phyloP scores from a whole-genome alignment of 2,113 vertebrate genomes.

The Stegastes partitus region DNA sequence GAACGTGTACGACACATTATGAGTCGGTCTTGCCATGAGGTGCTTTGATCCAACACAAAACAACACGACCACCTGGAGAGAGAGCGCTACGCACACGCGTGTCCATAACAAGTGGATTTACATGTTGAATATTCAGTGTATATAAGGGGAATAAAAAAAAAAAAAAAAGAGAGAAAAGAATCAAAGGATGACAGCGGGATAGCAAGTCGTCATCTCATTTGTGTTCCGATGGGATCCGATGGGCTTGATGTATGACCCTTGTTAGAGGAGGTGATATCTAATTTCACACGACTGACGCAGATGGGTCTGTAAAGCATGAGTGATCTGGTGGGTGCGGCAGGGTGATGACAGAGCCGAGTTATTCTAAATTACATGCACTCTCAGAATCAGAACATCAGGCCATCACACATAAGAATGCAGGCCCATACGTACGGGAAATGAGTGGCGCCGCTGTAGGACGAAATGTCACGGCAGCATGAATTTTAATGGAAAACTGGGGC shows the following conservation, averaged over 20 bases:
- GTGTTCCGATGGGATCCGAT: slow-evolving; percentile 69
- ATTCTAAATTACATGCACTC: slow-evolving; percentile 73
- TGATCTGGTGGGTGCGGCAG: slow-evolving; percentile 61
- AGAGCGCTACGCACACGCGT: slow-evolving; percentile 46
- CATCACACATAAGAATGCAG: slow-evolving; percentile 64
- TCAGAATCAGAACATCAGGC: slow-evolving; percentile 58
- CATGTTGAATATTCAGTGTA: slow-evolving; percentile 63
- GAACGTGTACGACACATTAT: slow-evolving; percentile 58
- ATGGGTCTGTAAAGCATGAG: slow-evolving; percentile 75
- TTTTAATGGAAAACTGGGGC: slow-evolving; percentile 61
- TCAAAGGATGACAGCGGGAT: slow-evolving; percentile 59
- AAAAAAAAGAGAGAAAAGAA: slow-evolving; percentile 19
- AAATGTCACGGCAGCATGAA: slow-evolving; percentile 67
- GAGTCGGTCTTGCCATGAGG: slow-evolving; percentile 56
- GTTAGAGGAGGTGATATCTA: slow-evolving; percentile 75
- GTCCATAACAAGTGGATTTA: slow-evolving; percentile 50
- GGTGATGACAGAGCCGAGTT: slow-evolving; percentile 71
- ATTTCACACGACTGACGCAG: slow-evolving; percentile 75
- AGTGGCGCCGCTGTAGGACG: slow-evolving; percentile 53
- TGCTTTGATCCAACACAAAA: slow-evolving; percentile 70
- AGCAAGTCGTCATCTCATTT: slow-evolving; percentile 72
- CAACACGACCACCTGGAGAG: slow-evolving; percentile 66
- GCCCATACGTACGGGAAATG: slow-evolving; percentile 45
- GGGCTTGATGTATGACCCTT: slow-evolving; percentile 78
- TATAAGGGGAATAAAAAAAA: slow-evolving; percentile 13